Evolutionary conservation across 1,140 invertebrate species (phyloP).

Genomic region (Bombus confusus): DNA sequence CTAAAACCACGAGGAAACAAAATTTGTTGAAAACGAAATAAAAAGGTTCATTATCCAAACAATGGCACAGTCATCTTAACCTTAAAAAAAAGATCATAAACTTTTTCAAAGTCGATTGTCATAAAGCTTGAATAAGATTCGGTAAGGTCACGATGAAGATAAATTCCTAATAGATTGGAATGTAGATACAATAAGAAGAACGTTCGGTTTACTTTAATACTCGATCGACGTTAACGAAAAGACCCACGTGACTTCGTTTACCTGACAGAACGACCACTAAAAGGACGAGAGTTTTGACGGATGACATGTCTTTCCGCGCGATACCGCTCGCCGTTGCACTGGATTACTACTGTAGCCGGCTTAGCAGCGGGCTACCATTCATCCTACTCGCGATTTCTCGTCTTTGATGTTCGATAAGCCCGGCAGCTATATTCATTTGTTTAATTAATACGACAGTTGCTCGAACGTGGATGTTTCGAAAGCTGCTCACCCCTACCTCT

Average conservation of each 20-base stretch:
- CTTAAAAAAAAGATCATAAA: neutral
- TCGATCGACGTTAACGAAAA: neutral
- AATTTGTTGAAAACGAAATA: constrained; percentile 1
- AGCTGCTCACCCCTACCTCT: neutral
- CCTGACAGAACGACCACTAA: constrained; percentile 56
- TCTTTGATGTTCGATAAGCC: constrained; percentile 65
- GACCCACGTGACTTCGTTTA: constrained; percentile 31
- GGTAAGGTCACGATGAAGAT: neutral
- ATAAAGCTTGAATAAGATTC: neutral
- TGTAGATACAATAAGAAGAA: neutral
- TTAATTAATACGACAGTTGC: constrained; percentile 58
- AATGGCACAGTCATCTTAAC: neutral
- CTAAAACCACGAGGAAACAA: constrained; percentile 41
- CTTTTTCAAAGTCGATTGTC: neutral
- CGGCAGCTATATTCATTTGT: constrained; percentile 42
- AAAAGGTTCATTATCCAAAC: neutral
- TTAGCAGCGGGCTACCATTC: constrained; percentile 65
- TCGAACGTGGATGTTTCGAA: constrained; percentile 4
- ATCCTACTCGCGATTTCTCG: constrained; percentile 63
- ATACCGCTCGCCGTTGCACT: constrained; percentile 63
- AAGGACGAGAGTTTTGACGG: constrained; percentile 48
- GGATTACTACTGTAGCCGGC: constrained; percentile 69
- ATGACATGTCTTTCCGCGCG: constrained; percentile 59
- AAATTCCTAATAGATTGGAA: neutral
- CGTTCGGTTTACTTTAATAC: neutral